These are phyloP conservation scores for Ceratotherium simum DNA, from an alignment of 2,113 vertebrate species.

Conservation along the genomic window DNA sequence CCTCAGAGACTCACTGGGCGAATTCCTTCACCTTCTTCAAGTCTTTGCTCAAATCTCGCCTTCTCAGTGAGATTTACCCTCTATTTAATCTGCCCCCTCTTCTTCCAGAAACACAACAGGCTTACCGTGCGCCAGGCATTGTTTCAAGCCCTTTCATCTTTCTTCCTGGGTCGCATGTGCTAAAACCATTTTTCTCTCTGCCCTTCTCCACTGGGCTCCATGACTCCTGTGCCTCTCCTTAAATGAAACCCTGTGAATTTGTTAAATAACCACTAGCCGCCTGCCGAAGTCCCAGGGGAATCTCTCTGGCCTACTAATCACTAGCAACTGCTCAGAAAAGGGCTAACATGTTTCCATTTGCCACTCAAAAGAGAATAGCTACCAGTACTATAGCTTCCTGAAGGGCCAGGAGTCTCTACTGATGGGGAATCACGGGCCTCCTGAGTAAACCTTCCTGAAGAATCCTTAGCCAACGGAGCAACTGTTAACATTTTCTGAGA, in stretches of 20 bases:
- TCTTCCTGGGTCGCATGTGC: neutral
- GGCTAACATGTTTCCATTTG: neutral
- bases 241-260: neutral
- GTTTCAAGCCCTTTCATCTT: neutral
- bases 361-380: neutral
- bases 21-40: too few relatives aligned
- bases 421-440: neutral
- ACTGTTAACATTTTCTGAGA: neutral
- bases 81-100: neutral
- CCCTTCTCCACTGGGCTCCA: neutral
- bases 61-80: too few relatives aligned
- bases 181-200: neutral
- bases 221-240: neutral
- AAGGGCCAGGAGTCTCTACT: neutral
- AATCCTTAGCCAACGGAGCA: neutral
- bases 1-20: too few relatives aligned
- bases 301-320: neutral
- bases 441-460: neutral
- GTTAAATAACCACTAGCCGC: neutral
- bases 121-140: neutral
- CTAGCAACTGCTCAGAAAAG: neutral
- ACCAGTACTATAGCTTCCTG: neutral
- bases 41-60: too few relatives aligned
- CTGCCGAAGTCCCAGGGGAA: neutral
- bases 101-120: neutral